Conservation (phyloP, 2,888 invertebrate species). For the Tinea pellionella region DNA sequence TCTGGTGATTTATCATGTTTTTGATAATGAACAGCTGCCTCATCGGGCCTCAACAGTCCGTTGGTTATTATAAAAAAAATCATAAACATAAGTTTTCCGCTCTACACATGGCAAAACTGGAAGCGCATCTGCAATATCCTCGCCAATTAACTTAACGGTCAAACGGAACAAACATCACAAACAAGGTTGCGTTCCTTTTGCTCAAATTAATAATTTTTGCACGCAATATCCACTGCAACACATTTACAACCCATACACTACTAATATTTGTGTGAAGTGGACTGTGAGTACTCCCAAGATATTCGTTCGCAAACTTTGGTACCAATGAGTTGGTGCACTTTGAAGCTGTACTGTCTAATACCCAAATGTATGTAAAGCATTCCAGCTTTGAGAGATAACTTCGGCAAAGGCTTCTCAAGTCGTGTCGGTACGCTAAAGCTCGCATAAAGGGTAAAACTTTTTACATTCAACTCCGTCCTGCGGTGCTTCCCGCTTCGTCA, state of each 20-base stretch:
- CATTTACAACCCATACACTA: neutral
- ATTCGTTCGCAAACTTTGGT: constrained; percentile 18
- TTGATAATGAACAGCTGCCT: constrained; percentile 32
- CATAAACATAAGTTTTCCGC: constrained; percentile 50
- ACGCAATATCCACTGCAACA: neutral
- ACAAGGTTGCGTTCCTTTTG: constrained; percentile 31
- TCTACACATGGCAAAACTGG: constrained; percentile 45
- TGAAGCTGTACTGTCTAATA: constrained; percentile 32
- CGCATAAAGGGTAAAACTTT: constrained; percentile 64
- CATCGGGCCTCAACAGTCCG: constrained; percentile 40
- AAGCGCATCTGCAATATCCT: constrained; percentile 50
- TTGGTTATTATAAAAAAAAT: constrained; percentile 35
- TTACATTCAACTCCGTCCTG: constrained; percentile 54
- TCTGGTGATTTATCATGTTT: neutral
- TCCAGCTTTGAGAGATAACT: constrained; percentile 57
- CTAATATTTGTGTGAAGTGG: neutral
- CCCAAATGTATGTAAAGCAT: constrained; percentile 53
- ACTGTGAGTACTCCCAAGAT: neutral
- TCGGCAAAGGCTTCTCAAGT: constrained; percentile 57
- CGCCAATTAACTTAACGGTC: constrained; percentile 35
- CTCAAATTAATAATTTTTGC: constrained; percentile 19
- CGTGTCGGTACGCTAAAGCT: constrained; percentile 40
- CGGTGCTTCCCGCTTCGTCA: constrained; percentile 48
- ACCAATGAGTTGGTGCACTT: constrained; percentile 23
- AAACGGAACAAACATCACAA: constrained; percentile 27